Conservation (phyloP, 2,888 invertebrate genomes). For the Blomia tropicalis region DNA sequence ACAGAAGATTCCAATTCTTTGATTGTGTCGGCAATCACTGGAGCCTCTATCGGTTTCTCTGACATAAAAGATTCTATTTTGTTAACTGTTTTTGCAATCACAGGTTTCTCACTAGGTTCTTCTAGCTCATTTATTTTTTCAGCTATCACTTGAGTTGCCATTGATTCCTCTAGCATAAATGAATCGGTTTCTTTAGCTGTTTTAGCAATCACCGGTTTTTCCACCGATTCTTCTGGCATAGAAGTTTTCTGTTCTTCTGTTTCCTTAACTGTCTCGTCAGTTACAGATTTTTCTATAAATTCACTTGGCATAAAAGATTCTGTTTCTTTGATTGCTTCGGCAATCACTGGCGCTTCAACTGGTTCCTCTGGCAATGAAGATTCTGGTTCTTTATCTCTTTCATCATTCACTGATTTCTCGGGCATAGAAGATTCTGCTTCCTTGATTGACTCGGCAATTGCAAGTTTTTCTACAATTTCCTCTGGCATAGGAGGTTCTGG, state of each 20-base stretch:
- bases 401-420: too few relatives aligned
- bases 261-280: too few relatives aligned
- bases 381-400: not conserved
- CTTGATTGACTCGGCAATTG: not conserved
- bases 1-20: not conserved
- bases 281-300: too few relatives aligned
- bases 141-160: not conserved
- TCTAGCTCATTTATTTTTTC: not conserved
- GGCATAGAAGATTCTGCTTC: not conserved
- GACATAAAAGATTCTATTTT: not conserved
- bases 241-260: too few relatives aligned
- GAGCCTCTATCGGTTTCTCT: too few relatives aligned
- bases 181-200: too few relatives aligned
- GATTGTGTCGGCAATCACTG: not conserved
- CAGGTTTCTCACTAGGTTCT: not conserved
- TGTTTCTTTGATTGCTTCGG: too few relatives aligned
- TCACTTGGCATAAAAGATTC: not conserved
- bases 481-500: not conserved
- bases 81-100: not conserved
- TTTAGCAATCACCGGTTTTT: too few relatives aligned
- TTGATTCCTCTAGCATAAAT: too few relatives aligned
- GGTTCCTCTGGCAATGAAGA: not conserved
- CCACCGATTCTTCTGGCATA: too few relatives aligned
- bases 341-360: too few relatives aligned
- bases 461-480: not conserved